Evolutionary conservation across 2,113 vertebrate genomes (phyloP), one percentile per base, ranked within the genome.

Genomic region (Syngnathus typhle): DNA sequence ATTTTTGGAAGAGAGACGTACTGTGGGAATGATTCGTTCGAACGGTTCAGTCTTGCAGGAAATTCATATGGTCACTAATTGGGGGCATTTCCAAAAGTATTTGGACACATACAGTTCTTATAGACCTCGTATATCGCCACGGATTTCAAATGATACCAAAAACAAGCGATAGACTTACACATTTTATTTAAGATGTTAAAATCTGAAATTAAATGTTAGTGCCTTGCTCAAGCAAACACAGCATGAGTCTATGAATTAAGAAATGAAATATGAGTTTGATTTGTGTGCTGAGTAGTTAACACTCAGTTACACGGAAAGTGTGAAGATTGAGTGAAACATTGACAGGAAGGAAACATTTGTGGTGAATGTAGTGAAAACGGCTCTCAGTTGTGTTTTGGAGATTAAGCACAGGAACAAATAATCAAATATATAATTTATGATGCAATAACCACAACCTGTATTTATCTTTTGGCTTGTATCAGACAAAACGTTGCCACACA

Each of bases 271-370:
- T n/a, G 43, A 5, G 15, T 13, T 16, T 44, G 5, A 32, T 8
- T 11, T 32, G 21, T 36, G 36, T 9, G 55, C 19, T 54, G 64
- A 1, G 16, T 46, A 2, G 15, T 27, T 68, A 18, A 71, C 23
- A 43, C 12, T 18, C 23, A 47, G 23, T 18, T 44, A 66, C 51
- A 76, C 13, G 0, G 6, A 74, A 32, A 69, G 46, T 60, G 55
- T 67, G 19, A 72, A 32, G 60, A 61, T 61, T 43, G 12, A 43
- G n/a, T 21, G 38, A 66, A 78, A 54, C 72, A 67, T 60, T 56
- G 51, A 76, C 79, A 84, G 84, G 88, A 87, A 88, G 86, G 83
- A 88, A 84, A 70, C 46, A 19, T 81, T 85, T 84, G 69, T 82
- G 81, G 83, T 87, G 83, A 84, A 75, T 73, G 67, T 68, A 64